Evolutionary conservation across 2,888 invertebrate species (phyloP).

Genomic region (Neoaliturus tenellus): DNA sequence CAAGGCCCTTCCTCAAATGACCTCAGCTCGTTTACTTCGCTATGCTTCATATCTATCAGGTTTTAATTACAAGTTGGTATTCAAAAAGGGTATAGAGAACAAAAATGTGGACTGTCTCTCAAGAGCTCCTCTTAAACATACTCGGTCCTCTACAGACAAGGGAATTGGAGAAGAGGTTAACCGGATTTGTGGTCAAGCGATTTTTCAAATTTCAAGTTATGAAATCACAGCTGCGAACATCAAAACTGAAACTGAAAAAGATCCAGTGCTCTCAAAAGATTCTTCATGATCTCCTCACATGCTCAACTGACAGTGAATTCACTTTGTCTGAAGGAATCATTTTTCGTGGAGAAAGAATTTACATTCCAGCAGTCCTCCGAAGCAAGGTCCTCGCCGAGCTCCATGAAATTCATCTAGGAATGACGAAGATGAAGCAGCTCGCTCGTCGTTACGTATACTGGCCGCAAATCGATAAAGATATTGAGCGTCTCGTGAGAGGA

Average conservation of each 20-base stretch:
- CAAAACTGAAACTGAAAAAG: background rate
- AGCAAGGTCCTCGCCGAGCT: constrained; percentile 64
- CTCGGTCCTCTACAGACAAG: background rate
- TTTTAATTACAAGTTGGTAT: too few species aligned
- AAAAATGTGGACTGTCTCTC: too few species aligned
- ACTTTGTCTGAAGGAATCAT: background rate
- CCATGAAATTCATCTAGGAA: constrained; percentile 65
- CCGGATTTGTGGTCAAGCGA: background rate
- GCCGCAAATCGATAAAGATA: constrained; percentile 63
- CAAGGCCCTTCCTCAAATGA: too few species aligned
- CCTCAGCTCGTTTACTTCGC: too few species aligned
- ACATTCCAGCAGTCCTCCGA: constrained; percentile 60
- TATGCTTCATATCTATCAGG: too few species aligned
- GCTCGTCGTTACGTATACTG: constrained; percentile 66
- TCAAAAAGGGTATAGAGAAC: too few species aligned
- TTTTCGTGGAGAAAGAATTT: constrained; percentile 56
- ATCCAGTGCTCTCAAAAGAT: background rate
- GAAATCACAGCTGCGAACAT: background rate
- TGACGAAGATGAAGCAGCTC: constrained; percentile 66
- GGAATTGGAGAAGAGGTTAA: background rate
- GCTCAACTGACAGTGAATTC: background rate
- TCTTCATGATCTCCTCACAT: background rate
- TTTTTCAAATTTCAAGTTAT: background rate
- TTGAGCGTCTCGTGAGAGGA: constrained; percentile 62
- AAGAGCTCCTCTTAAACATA: constrained; percentile 3